A percentile compares a stretch with the other conserved stretches of the same genome.
phyloP scores from a whole-genome alignment of 2,113 vertebrate genomes.

The Pseudonaja textilis region DNA sequence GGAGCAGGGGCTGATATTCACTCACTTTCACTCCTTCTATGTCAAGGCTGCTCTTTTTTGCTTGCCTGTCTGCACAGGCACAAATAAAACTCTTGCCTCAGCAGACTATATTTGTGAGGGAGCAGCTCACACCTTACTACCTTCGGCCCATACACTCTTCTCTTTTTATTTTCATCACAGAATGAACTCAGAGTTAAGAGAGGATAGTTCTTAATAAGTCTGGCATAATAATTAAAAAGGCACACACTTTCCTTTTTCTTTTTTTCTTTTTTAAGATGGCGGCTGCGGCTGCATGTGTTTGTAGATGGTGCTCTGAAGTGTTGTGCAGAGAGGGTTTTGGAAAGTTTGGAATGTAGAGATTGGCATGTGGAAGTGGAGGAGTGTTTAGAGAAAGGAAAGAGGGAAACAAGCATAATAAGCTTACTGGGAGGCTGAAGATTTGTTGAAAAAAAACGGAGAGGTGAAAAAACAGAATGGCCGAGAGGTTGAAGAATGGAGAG shows the following conservation, averaged over 20 bases:
- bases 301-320: no score
- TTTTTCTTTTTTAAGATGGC: no score
- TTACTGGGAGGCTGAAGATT: no score
- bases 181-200: not conserved
- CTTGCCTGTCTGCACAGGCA: constrained; percentile 13
- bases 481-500: no score
- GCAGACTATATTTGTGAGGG: constrained; percentile 1
- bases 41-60: constrained; percentile 38
- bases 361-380: no score
- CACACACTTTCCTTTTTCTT: not conserved
- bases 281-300: no score
- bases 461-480: no score
- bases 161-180: not conserved
- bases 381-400: no score
- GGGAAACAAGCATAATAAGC: no score
- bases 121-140: not conserved
- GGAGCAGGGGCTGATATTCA: not conserved
- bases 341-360: no score
- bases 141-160: not conserved
- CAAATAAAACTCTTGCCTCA: not conserved
- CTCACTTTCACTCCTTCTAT: not conserved
- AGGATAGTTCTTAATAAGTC: not conserved
- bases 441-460: no score
- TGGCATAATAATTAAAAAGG: not conserved
- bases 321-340: no score